Evolutionary conservation across 37 sponge, comb jelly and placozoan species (phyloP), one percentile per base, ranked within the genome.

Genomic region (Haliclona indistincta): DNA sequence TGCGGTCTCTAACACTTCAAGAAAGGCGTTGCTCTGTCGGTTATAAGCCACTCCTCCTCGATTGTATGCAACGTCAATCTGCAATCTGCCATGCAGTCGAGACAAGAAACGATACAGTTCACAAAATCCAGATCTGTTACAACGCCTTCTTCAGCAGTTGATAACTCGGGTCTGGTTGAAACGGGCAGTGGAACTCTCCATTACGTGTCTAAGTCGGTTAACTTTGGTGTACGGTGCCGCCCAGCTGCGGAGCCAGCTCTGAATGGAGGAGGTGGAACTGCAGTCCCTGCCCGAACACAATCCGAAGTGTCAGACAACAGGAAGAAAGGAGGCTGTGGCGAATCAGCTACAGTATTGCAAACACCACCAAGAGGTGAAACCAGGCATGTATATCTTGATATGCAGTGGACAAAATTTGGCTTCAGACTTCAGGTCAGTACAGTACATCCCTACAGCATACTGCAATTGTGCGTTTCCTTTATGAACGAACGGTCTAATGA

Each of bases 371-470:
- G 22, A 25, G 60, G 60, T n/a, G 60, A 58, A 20, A 20, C 7
- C 6, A 11, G 60, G 7, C 25, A 58, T 58, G 60, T 58, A n/a
- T 25, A 25, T 25, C 60, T 58, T 8, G 60, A 58, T n/a, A 58
- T 58, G 60, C 25, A 8, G 13, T 58, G 60, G 60, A 58, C 60
- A 25, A 8, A 20, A 20, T 58, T 58, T 58, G 60, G 60, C n/a
- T 58, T 58, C n/a, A 11, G 23, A 20, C n/a, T 58, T 6, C 60
- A 58, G 60, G 60, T 58, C 11, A 25, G n/a, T 11, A 6, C 28
- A 58, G n/a, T 47, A 17, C 13, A 8, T 25, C 11, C 25, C 60
- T 26, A 58, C 11, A 25, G 28, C 60, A 47, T 58, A 20, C 60
- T n/a, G n/a, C n/a, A n/a, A n/a, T n/a, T n/a, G n/a, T 47, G 49